Evolutionary conservation across 2,797 vertebrate species (phyloP).

Genomic region (Semaprochilodus insignis): DNA sequence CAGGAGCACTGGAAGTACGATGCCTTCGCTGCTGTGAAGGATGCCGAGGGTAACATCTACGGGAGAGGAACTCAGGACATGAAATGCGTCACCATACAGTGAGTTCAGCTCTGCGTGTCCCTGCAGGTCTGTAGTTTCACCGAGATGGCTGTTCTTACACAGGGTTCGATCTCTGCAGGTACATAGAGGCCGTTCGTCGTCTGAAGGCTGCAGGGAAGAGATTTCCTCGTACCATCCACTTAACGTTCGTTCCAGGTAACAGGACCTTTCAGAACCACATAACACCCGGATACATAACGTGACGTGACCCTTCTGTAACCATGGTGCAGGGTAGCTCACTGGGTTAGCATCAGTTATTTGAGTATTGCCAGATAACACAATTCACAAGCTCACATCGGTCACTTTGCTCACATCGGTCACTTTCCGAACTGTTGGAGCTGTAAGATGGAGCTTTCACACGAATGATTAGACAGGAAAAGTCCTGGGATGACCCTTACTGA

Average conservation of each 20-base stretch:
- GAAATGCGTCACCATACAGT: constrained; percentile 98
- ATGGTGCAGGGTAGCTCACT: not conserved
- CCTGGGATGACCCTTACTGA: too few relatives aligned
- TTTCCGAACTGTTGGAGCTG: not conserved
- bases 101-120: constrained; percentile 68
- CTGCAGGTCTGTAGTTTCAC: not conserved
- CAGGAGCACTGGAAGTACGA: constrained; percentile 95
- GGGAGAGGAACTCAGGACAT: constrained; percentile 89
- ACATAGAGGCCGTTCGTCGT: constrained; percentile 91
- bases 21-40: constrained; percentile 94
- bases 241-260: constrained; percentile 94
- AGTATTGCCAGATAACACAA: too few relatives aligned
- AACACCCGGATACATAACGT: not conserved
- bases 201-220: constrained; percentile 86
- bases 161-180: constrained; percentile 75
- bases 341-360: too few relatives aligned
- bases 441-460: too few relatives aligned
- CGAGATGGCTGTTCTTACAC: too few relatives aligned
- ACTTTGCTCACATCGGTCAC: too few relatives aligned
- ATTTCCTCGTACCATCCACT: constrained; percentile 89
- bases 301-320: not conserved
- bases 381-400: too few relatives aligned
- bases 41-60: constrained; percentile 93
- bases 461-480: too few relatives aligned
- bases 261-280: constrained; percentile 13